Conservation (phyloP, 2,113 vertebrate genomes). For the Poeciliopsis occidentalis region DNA sequence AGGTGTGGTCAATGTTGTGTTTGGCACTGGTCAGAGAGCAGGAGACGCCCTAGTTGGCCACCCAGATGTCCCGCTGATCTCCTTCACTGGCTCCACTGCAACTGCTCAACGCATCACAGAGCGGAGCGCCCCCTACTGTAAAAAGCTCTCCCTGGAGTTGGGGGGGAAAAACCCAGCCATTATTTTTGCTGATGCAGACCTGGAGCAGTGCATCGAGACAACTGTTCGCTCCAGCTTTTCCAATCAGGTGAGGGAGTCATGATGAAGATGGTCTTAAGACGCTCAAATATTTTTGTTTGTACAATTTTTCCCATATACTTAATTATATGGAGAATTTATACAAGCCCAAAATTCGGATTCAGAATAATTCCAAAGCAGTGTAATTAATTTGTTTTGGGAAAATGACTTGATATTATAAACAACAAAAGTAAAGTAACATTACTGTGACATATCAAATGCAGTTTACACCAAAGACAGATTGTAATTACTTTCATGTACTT, state of each 20-base stretch:
- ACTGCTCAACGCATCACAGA: slow-evolving; percentile 87
- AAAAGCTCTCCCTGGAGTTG: slow-evolving; percentile 94
- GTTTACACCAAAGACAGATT: not conserved
- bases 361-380: not conserved
- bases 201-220: slow-evolving; percentile 86
- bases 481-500: no score
- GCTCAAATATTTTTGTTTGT: not conserved
- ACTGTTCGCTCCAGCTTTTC: slow-evolving; percentile 93
- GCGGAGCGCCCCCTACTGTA: slow-evolving; percentile 88
- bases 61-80: slow-evolving; percentile 89
- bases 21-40: slow-evolving; percentile 84
- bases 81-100: slow-evolving; percentile 93
- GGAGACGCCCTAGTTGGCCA: slow-evolving; percentile 92
- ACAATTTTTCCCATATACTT: not conserved
- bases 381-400: no score
- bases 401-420: no score
- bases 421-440: not conserved
- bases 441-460: not conserved
- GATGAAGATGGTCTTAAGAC: not conserved
- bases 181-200: slow-evolving; percentile 89
- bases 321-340: not conserved
- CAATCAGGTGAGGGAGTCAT: slow-evolving; percentile 86
- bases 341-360: not conserved
- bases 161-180: slow-evolving; percentile 96
- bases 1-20: slow-evolving; percentile 93